A percentile compares a stretch with the other conserved stretches of the same genome.
These are phyloP conservation scores for Upupa epops DNA, from an alignment of 2,113 vertebrate species.

Conservation along the genomic window DNA sequence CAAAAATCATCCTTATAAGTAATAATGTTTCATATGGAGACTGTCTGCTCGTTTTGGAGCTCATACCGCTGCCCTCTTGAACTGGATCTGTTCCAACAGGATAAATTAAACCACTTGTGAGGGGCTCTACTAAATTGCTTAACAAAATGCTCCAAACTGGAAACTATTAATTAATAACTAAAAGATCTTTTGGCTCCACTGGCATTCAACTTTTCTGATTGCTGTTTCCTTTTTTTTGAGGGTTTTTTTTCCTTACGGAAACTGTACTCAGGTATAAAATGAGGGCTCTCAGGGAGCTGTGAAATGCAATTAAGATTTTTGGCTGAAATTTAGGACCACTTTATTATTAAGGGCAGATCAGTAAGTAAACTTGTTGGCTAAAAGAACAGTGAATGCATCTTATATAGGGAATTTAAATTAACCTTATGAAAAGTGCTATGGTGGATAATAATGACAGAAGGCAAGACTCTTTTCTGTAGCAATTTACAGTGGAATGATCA, in stretches of 20 bases:
- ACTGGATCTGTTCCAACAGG: slow-evolving; percentile 39
- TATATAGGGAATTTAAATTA: not conserved
- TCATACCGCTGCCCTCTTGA: not conserved
- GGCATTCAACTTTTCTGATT: slow-evolving; percentile 9
- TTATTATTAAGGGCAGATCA: not conserved
- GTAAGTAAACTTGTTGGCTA: not conserved
- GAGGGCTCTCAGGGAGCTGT: not conserved
- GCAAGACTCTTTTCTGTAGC: not conserved
- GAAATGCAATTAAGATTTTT: not conserved
- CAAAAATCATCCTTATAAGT: slow-evolving; percentile 48
- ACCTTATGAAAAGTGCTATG: not conserved
- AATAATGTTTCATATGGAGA: slow-evolving; percentile 56
- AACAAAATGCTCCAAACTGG: slow-evolving; percentile 33
- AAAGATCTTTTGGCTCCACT: slow-evolving; percentile 48
- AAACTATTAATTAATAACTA: slow-evolving; percentile 60
- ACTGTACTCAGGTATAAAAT: not conserved
- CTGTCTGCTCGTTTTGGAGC: slow-evolving; percentile 47
- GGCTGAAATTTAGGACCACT: not conserved
- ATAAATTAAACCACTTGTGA: slow-evolving; percentile 51
- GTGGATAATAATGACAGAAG: not conserved
- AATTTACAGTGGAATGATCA: not conserved
- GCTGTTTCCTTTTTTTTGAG: not conserved
- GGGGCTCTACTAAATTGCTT: slow-evolving; percentile 44
- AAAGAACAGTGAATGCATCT: not conserved
- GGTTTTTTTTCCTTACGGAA: not conserved